These are phyloP conservation scores for Lacerta agilis DNA, from an alignment of 2,797 vertebrate species.

Conservation along the genomic window DNA sequence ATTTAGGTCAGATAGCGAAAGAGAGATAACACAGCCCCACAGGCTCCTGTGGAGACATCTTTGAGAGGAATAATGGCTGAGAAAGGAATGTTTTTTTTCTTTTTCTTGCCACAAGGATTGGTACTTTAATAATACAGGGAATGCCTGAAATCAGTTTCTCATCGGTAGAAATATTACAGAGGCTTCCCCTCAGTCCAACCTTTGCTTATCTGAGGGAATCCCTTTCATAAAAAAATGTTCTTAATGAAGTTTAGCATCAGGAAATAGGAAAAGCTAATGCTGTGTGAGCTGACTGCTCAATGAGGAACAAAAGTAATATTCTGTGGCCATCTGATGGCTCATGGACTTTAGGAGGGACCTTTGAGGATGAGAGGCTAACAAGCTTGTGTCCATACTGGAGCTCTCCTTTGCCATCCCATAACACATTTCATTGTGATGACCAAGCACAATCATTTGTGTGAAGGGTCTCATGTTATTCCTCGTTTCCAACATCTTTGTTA, in stretches of 20 bases:
- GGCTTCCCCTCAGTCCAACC: not conserved
- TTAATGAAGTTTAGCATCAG: conserved; percentile 40
- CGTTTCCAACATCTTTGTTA: no score
- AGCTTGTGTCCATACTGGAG: not conserved
- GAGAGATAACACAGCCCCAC: not conserved
- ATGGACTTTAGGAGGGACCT: not conserved
- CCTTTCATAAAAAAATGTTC: conserved; percentile 28
- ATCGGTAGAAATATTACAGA: not conserved
- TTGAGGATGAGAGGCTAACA: not conserved
- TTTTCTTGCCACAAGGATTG: not conserved
- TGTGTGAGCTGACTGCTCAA: conserved; percentile 24
- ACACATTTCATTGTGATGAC: not conserved
- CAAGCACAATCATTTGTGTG: not conserved
- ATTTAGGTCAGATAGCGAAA: not conserved
- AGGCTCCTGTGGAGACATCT: not conserved
- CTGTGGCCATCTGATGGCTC: not conserved
- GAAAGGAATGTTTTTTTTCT: not conserved
- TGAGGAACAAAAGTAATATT: not conserved
- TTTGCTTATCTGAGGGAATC: not conserved
- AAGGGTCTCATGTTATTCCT: no score
- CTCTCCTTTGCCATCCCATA: not conserved
- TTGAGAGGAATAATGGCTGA: not conserved
- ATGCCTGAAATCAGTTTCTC: not conserved
- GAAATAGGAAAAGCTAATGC: not conserved
- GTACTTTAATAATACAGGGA: not conserved